Evolutionary conservation across 2,797 vertebrate genomes (phyloP).

Genomic region (Hapalemur alaotrensis): DNA sequence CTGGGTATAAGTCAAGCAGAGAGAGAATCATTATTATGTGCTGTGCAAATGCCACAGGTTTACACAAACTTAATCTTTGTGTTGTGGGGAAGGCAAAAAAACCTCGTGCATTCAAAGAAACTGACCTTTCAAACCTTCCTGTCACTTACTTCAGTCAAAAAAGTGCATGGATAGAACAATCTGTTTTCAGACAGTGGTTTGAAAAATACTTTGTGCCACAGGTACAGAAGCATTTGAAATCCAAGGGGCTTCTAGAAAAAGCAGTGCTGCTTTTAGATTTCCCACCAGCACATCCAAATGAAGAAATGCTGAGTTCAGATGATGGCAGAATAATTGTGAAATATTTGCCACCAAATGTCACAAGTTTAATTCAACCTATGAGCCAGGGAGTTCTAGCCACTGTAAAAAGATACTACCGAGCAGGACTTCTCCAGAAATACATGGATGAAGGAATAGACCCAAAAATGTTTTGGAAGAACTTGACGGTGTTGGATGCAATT

Average conservation of each 20-base stretch:
- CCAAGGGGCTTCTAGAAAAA: conserved; percentile 73
- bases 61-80: conserved; percentile 79
- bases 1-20: conserved; percentile 70
- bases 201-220: conserved; percentile 78
- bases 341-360: conserved; percentile 65
- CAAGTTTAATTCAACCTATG: conserved; percentile 69
- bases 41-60: conserved; percentile 77
- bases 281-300: conserved; percentile 58
- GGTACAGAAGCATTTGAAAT: conserved; percentile 76
- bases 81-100: conserved; percentile 78
- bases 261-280: conserved; percentile 76
- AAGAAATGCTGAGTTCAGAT: conserved; percentile 70
- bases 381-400: conserved; percentile 70
- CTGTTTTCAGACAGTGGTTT: conserved; percentile 79
- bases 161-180: conserved; percentile 74
- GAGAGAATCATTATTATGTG: conserved; percentile 79
- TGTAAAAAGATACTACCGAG: conserved; percentile 67
- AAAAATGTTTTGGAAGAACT: conserved; percentile 78
- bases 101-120: conserved; percentile 75
- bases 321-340: conserved; percentile 67
- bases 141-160: conserved; percentile 80
- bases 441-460: conserved; percentile 73
- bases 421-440: conserved; percentile 75
- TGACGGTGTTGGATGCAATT: conserved; percentile 78
- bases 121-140: conserved; percentile 74